A percentile compares a stretch with the other conserved stretches of the same genome.
Conservation (phyloP, 2,888 invertebrate genomes). For the Diachrysia chrysitis region DNA sequence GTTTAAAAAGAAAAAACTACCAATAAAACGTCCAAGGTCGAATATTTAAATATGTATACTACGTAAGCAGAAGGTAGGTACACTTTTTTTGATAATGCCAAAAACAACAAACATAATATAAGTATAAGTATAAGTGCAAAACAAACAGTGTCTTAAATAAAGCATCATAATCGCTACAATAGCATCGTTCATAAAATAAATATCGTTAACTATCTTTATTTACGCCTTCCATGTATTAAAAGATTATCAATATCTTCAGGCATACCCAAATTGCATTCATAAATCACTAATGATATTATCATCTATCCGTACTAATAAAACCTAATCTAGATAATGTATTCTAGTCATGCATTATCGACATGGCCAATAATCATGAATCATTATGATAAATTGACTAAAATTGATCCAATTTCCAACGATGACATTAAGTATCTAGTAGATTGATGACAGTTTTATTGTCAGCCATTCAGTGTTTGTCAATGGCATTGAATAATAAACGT, state of each 20-base stretch:
- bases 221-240: constrained; percentile 11
- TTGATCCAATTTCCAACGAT: constrained; percentile 46
- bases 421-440: constrained; percentile 42
- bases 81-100: neutral
- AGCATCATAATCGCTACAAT: constrained; percentile 4
- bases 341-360: constrained; percentile 46
- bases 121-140: neutral
- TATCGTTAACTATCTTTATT: neutral
- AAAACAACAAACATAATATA: neutral
- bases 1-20: too few species aligned
- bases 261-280: constrained; percentile 35
- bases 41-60: too few species aligned
- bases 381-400: constrained; percentile 51
- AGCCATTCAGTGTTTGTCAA: constrained; percentile 40
- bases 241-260: constrained; percentile 20
- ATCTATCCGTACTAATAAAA: constrained; percentile 44
- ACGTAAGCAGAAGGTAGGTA: too few species aligned
- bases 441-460: constrained; percentile 46
- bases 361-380: constrained; percentile 52
- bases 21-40: too few species aligned
- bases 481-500: constrained; percentile 27
- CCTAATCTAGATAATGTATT: constrained; percentile 53
- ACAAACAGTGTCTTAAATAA: constrained; percentile 4
- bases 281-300: constrained; percentile 43
- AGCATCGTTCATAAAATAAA: neutral